Percentiles rank a stretch among this genome's conserved stretches.
phyloP scores from a whole-genome alignment of 2,113 vertebrate species.

The Podarcis muralis region DNA sequence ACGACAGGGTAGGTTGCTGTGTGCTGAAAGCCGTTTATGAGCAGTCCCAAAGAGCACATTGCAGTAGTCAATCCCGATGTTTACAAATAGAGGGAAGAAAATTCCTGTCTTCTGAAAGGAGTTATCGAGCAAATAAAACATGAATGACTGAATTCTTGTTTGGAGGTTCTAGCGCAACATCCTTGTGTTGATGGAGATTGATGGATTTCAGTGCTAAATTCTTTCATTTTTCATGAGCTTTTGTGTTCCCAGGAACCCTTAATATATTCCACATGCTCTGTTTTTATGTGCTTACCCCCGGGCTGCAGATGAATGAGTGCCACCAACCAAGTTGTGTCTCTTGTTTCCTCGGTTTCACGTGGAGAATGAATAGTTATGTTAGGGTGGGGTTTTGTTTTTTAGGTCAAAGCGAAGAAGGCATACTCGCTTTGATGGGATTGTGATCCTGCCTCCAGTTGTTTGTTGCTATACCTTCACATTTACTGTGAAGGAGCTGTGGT shows the following conservation, averaged over 20 bases:
- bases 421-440: not conserved
- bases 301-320: not conserved
- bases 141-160: not conserved
- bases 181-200: not conserved
- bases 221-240: not conserved
- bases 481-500: not conserved
- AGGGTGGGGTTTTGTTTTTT: not conserved
- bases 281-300: not conserved
- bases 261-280: not conserved
- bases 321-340: not conserved
- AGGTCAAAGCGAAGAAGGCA: not conserved
- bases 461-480: not conserved
- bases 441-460: not conserved
- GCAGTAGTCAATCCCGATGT: not conserved
- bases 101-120: not conserved
- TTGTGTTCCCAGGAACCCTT: not conserved
- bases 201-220: not conserved
- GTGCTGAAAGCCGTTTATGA: not conserved
- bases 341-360: not conserved
- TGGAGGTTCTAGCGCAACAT: no score
- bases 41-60: not conserved
- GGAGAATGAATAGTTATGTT: not conserved
- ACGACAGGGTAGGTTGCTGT: not conserved
- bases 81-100: not conserved
- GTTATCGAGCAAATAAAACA: no score